These are phyloP conservation scores for Rhodinocichla rosea DNA, from an alignment of 2,113 vertebrate species.

Conservation along the genomic window DNA sequence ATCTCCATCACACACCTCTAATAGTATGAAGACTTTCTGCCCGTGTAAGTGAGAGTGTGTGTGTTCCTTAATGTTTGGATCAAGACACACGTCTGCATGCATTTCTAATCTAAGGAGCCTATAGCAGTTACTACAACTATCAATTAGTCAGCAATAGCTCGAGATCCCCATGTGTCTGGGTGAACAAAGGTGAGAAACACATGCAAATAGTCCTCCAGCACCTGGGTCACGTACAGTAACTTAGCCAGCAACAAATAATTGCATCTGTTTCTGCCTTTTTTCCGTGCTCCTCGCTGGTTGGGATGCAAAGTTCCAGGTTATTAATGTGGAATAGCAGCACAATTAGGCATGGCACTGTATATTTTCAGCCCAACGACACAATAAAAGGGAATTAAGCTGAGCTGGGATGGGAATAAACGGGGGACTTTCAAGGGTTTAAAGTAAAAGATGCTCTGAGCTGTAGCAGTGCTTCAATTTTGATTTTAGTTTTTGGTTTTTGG, in stretches of 20 bases:
- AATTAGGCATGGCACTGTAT: slow-evolving; percentile 23
- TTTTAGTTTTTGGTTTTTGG: neutral
- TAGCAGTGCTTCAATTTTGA: neutral
- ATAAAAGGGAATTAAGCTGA: slow-evolving; percentile 56
- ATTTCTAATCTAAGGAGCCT: slow-evolving; percentile 70
- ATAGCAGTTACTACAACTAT: slow-evolving; percentile 70
- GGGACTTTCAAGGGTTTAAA: slow-evolving; percentile 25
- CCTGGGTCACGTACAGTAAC: slow-evolving; percentile 67
- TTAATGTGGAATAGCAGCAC: slow-evolving; percentile 28
- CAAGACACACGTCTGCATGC: slow-evolving; percentile 67
- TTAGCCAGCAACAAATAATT: slow-evolving; percentile 62
- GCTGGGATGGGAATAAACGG: slow-evolving; percentile 39
- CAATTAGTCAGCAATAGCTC: slow-evolving; percentile 75
- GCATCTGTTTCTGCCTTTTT: slow-evolving; percentile 29
- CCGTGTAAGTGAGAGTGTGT: slow-evolving; percentile 64
- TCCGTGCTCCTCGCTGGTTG: neutral
- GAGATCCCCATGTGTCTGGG: slow-evolving; percentile 58
- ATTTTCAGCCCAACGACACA: slow-evolving; percentile 5
- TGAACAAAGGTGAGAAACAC: slow-evolving; percentile 71
- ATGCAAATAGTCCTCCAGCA: slow-evolving; percentile 61
- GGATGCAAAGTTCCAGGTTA: slow-evolving; percentile 45
- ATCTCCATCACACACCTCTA: slow-evolving; percentile 69
- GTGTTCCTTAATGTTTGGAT: slow-evolving; percentile 66
- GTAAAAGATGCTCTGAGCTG: neutral
- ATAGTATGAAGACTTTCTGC: slow-evolving; percentile 71